phyloP scores from a whole-genome alignment of 53 echinoderm and acorn worm genomes.

The Patiria pectinifera region DNA sequence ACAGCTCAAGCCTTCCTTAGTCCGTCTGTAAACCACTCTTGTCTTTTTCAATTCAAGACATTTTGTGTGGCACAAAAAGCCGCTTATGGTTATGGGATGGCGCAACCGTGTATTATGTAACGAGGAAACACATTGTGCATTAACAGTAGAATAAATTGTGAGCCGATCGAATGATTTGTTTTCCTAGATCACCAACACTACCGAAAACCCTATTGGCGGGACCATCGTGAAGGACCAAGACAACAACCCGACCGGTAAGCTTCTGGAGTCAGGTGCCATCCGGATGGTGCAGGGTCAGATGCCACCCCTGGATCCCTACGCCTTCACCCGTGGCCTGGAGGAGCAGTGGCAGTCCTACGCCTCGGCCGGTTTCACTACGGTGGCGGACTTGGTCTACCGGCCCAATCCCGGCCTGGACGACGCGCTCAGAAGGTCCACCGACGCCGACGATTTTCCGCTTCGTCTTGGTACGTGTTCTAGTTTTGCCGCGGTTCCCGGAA shows the following conservation, averaged over 20 bases:
- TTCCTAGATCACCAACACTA: constrained; percentile 6
- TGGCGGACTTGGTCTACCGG: constrained; percentile 57
- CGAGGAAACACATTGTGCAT: no score
- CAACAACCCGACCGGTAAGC: constrained; percentile 56
- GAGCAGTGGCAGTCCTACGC: constrained; percentile 62
- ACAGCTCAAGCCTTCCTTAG: no score
- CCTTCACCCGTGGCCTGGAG: not conserved
- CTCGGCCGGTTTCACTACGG: constrained; percentile 62
- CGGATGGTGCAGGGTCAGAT: not conserved
- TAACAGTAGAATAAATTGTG: no score
- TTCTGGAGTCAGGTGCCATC: constrained; percentile 57
- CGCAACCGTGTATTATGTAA: no score
- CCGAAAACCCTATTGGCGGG: constrained; percentile 50
- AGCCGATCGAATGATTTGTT: no score
- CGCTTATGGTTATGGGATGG: no score
- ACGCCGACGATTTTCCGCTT: constrained; percentile 51
- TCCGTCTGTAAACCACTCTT: no score
- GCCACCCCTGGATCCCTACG: not conserved
- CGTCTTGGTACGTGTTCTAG: constrained; percentile 18
- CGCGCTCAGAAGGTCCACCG: constrained; percentile 7
- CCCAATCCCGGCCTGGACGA: constrained; percentile 28
- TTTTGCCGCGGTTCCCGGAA: no score
- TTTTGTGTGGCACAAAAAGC: no score
- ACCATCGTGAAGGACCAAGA: constrained; percentile 48
- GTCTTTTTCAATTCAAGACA: no score